Conservation (phyloP, 2,113 vertebrate genomes). For the Notothenia coriiceps region DNA sequence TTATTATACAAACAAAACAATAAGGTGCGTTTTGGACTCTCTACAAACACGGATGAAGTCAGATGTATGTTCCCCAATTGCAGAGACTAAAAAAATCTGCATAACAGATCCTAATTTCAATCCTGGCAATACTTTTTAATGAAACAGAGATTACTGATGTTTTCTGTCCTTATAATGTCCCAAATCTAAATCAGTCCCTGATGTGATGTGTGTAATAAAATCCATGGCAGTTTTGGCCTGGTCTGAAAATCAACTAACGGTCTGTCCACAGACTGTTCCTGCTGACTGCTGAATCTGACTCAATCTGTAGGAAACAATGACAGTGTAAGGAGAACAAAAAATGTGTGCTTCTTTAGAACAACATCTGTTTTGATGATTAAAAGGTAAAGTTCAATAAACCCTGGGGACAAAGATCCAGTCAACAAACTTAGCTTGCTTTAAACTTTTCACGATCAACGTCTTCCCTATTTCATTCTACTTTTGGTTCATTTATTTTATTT, state of each 20-base stretch:
- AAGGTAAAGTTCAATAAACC: slow-evolving; percentile 29
- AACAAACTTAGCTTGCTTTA: not conserved
- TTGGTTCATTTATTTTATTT: not conserved
- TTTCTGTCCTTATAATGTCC: slow-evolving; percentile 3
- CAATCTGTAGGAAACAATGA: slow-evolving; percentile 12
- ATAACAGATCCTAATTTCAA: not conserved
- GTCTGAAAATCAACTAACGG: not conserved
- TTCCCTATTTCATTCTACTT: not conserved
- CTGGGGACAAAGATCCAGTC: not conserved
- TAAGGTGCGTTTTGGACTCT: not conserved
- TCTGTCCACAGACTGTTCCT: not conserved
- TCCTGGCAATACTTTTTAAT: not conserved
- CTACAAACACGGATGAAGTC: not conserved
- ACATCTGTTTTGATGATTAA: slow-evolving; percentile 25
- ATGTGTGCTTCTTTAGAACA: not conserved
- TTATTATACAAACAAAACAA: not conserved
- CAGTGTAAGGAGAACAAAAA: not conserved
- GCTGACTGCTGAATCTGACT: slow-evolving; percentile 26
- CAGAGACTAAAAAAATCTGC: not conserved
- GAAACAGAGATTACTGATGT: not conserved
- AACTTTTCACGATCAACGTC: not conserved
- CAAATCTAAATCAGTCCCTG: slow-evolving; percentile 14
- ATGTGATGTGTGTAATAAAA: slow-evolving; percentile 36
- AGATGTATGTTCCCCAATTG: not conserved
- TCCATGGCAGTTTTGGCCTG: not conserved